phyloP scores from a whole-genome alignment of 2,113 vertebrate genomes.

The Etheostoma spectabile region DNA sequence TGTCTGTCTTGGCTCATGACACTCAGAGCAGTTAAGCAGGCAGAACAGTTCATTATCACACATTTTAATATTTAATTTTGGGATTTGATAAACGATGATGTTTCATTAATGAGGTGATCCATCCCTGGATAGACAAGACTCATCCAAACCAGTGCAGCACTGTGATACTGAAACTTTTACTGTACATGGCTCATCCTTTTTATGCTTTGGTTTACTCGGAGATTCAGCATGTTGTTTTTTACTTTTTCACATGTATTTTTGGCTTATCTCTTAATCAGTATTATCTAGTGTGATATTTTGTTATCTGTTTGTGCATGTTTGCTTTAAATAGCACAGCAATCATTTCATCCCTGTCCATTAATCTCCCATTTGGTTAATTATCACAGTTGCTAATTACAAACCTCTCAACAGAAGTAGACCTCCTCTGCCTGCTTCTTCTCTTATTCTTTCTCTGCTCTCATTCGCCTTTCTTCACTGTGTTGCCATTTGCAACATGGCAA shows the following conservation, averaged over 20 bases:
- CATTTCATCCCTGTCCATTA: slow-evolving; percentile 71
- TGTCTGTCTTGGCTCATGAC: slow-evolving; percentile 48
- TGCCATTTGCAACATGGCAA: slow-evolving; percentile 20
- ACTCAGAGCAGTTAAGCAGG: slow-evolving; percentile 48
- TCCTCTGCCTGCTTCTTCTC: slow-evolving; percentile 47
- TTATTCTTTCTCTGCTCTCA: slow-evolving; percentile 17
- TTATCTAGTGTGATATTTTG: slow-evolving; percentile 49
- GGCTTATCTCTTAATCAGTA: slow-evolving; percentile 46
- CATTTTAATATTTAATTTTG: slow-evolving; percentile 82
- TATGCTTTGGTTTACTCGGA: slow-evolving; percentile 7
- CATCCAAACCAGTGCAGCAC: slow-evolving; percentile 41
- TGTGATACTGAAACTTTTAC: slow-evolving; percentile 30
- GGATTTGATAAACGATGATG: slow-evolving; percentile 78
- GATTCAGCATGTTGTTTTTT: slow-evolving; percentile 15
- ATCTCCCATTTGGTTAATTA: slow-evolving; percentile 77
- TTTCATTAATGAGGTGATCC: slow-evolving; percentile 80
- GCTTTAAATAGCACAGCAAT: slow-evolving; percentile 64
- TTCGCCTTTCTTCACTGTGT: not conserved
- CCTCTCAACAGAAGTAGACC: slow-evolving; percentile 56
- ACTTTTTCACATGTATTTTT: slow-evolving; percentile 46
- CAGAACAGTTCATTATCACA: slow-evolving; percentile 76
- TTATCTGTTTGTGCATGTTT: slow-evolving; percentile 47
- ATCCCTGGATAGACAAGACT: slow-evolving; percentile 61
- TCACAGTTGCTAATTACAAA: slow-evolving; percentile 73
- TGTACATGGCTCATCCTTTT: slow-evolving; percentile 12